Evolutionary conservation across 2,888 invertebrate genomes (phyloP).

Genomic region (Apodemia hepburni): DNA sequence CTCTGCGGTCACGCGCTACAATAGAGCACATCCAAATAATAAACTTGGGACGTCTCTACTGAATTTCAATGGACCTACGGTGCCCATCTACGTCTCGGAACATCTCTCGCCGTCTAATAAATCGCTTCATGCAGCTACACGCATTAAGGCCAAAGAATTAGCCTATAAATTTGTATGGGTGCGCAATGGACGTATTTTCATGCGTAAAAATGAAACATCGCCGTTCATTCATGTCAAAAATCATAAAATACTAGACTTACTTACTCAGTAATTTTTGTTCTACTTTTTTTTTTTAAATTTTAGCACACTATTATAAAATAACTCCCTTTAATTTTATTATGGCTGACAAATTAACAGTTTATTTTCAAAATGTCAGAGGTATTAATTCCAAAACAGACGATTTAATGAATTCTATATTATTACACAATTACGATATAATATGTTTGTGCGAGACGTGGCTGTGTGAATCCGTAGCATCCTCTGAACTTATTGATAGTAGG

Average conservation of each 20-base stretch:
- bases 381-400: neutral
- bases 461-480: neutral
- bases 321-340: no score
- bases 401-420: neutral
- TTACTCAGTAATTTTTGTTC: no score
- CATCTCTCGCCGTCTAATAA: neutral
- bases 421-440: neutral
- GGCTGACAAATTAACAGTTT: neutral
- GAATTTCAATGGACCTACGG: neutral
- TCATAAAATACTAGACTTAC: neutral
- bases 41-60: constrained; percentile 1
- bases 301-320: no score
- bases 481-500: neutral
- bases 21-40: neutral
- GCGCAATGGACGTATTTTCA: neutral
- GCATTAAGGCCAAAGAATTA: neutral
- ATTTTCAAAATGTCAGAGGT: neutral
- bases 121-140: neutral
- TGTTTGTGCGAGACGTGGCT: neutral
- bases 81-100: neutral
- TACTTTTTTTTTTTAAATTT: no score
- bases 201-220: constrained; percentile 1
- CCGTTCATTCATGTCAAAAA: neutral
- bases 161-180: neutral
- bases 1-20: no score